These are phyloP conservation scores for Scyliorhinus canicula DNA, from an alignment of 2,797 vertebrate species.

Conservation along the genomic window DNA sequence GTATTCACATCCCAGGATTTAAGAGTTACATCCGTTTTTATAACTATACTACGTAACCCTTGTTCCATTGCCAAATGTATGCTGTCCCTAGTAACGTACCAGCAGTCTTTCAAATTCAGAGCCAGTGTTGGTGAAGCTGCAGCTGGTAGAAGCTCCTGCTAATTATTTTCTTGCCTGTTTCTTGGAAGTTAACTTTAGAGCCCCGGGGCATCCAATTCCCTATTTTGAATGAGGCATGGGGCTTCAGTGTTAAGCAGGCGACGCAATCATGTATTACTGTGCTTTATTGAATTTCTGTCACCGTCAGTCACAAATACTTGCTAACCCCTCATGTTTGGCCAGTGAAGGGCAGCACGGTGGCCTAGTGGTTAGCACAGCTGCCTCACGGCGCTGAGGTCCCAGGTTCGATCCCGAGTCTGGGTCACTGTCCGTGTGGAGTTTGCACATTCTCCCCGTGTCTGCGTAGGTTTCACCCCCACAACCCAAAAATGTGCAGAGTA, in stretches of 20 bases:
- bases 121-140: neutral
- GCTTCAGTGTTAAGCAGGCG: neutral
- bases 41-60: neutral
- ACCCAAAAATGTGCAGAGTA: too few species aligned
- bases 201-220: neutral
- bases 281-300: neutral
- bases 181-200: neutral
- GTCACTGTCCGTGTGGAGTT: too few species aligned
- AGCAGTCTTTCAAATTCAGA: neutral
- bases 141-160: neutral
- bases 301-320: neutral
- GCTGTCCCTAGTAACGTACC: neutral
- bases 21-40: neutral
- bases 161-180: slow-evolving; percentile 20
- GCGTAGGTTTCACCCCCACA: too few species aligned
- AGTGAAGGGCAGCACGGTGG: neutral
- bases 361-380: too few species aligned
- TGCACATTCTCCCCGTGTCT: too few species aligned
- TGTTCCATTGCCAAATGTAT: neutral
- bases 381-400: too few species aligned
- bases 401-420: too few species aligned
- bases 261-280: neutral
- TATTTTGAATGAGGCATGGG: neutral
- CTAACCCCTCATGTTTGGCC: neutral
- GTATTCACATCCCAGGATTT: neutral